Conservation (phyloP, 2,113 vertebrate genomes). For the Paedocypris sp. region DNA sequence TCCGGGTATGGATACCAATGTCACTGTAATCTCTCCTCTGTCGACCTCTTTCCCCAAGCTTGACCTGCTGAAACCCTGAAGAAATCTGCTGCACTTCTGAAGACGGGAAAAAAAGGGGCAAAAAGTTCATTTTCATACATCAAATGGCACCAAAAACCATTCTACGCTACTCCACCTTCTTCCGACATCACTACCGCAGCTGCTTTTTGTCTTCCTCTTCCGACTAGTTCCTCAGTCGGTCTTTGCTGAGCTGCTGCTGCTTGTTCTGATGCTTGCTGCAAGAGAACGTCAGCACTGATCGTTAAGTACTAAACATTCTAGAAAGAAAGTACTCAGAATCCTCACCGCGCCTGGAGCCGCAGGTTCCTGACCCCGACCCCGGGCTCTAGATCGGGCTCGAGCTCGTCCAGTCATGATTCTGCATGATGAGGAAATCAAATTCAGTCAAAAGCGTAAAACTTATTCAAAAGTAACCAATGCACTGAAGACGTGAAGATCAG, state of each 20-base stretch:
- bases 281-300: neutral
- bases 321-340: neutral
- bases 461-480: too few species aligned
- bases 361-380: constrained; percentile 62
- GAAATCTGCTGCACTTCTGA: constrained; percentile 67
- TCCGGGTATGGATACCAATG: constrained; percentile 72
- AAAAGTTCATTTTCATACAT: too few species aligned
- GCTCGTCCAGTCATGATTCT: constrained; percentile 71
- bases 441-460: too few species aligned
- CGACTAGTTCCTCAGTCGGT: constrained; percentile 44
- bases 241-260: neutral
- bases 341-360: constrained; percentile 58
- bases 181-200: constrained; percentile 27
- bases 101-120: neutral
- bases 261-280: constrained; percentile 19
- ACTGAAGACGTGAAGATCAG: too few species aligned
- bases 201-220: constrained; percentile 61
- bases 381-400: constrained; percentile 67
- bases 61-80: constrained; percentile 76
- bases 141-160: neutral
- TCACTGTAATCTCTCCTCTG: constrained; percentile 77
- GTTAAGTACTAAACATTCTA: too few species aligned
- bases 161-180: constrained; percentile 48
- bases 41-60: constrained; percentile 75
- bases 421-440: neutral